phyloP scores from a whole-genome alignment of 2,113 vertebrate genomes.

The Eulemur macaco region DNA sequence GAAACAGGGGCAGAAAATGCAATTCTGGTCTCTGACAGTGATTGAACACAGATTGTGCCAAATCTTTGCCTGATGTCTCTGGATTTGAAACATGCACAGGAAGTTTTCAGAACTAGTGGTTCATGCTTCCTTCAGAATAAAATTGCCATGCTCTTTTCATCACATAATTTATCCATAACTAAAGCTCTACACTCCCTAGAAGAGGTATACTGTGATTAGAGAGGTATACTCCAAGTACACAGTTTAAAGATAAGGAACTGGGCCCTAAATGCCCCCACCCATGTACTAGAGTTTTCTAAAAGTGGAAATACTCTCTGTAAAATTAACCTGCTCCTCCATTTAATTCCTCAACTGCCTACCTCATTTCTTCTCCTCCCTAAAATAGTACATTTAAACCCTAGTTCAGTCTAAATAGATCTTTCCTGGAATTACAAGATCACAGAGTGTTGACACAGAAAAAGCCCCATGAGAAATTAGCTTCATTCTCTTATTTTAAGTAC shows the following conservation, averaged over 20 bases:
- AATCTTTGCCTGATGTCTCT: not conserved
- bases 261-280: accelerated
- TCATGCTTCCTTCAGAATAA: not conserved
- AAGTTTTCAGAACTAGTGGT: not conserved
- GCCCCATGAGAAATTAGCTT: not conserved
- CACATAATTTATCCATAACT: not conserved
- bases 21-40: slow-evolving; percentile 35
- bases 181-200: not conserved
- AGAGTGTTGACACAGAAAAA: not conserved
- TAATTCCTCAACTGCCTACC: not conserved
- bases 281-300: not conserved
- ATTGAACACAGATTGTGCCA: slow-evolving; percentile 20
- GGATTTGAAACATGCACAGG: not conserved
- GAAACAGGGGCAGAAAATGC: slow-evolving; percentile 27
- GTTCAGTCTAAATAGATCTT: not conserved
- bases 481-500: not conserved
- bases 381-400: not conserved
- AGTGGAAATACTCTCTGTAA: not conserved
- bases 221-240: not conserved
- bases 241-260: not conserved
- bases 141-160: not conserved
- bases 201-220: not conserved
- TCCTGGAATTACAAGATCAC: not conserved
- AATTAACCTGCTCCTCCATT: not conserved
- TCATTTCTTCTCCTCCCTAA: not conserved